Percentiles rank a stretch among this genome's conserved stretches.
phyloP scores from a whole-genome alignment of 2,888 invertebrate species.

The Anorthoa munda region DNA sequence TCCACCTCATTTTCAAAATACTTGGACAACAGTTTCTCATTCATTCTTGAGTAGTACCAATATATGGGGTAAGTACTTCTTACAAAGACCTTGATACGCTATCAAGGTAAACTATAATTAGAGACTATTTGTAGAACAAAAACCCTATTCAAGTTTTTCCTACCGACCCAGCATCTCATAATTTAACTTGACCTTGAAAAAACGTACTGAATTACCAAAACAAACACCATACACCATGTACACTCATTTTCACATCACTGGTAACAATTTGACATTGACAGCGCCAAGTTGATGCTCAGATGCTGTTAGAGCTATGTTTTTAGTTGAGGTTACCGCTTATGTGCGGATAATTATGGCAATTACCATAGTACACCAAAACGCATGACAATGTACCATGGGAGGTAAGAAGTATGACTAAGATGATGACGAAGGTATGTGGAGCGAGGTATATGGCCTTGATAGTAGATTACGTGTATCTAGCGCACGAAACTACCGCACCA shows the following conservation, averaged over 20 bases:
- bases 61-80: background rate
- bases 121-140: constrained; percentile 15
- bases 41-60: too few relatives aligned
- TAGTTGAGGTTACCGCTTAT: background rate
- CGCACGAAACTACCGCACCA: constrained; percentile 4
- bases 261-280: background rate
- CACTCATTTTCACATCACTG: background rate
- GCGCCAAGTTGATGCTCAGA: background rate
- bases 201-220: constrained; percentile 14
- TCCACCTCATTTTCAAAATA: background rate
- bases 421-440: constrained; percentile 17
- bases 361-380: background rate
- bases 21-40: too few relatives aligned
- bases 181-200: constrained; percentile 21
- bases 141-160: constrained; percentile 3
- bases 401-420: constrained; percentile 49
- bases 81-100: background rate
- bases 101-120: constrained; percentile 17
- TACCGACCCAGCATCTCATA: background rate
- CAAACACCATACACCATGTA: constrained; percentile 5
- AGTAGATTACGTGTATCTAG: constrained; percentile 30
- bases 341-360: too few relatives aligned
- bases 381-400: background rate
- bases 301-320: background rate
- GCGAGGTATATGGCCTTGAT: constrained; percentile 38